These are phyloP conservation scores for Harmothoe impar DNA, from an alignment of 2,888 invertebrate species.

Conservation along the genomic window DNA sequence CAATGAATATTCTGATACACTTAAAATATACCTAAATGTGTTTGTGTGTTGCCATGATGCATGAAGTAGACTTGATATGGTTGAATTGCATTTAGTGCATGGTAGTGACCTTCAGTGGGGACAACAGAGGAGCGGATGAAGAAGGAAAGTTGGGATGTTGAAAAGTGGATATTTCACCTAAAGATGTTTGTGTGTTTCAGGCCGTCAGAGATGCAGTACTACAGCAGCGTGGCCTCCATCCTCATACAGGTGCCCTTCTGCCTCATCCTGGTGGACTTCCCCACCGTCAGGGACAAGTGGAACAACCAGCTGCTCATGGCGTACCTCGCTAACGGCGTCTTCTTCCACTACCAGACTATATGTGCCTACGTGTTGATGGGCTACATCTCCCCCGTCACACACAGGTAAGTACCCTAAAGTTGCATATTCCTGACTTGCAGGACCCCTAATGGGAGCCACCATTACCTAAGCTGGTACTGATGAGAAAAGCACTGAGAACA, in stretches of 20 bases:
- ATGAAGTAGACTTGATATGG: too few relatives aligned
- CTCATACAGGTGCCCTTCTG: constrained; percentile 89
- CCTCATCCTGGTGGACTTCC: constrained; percentile 87
- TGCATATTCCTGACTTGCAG: background rate
- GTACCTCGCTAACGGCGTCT: constrained; percentile 89
- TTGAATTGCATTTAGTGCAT: too few relatives aligned
- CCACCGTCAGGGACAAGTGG: constrained; percentile 84
- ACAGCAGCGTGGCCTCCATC: constrained; percentile 89
- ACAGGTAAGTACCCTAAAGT: constrained; percentile 79
- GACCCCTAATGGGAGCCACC: background rate
- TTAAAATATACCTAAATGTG: too few relatives aligned
- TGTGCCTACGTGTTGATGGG: constrained; percentile 91
- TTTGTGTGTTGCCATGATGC: too few relatives aligned
- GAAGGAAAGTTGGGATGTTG: too few relatives aligned
- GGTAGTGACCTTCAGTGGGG: too few relatives aligned
- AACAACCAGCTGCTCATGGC: constrained; percentile 85
- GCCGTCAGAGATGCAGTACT: constrained; percentile 91
- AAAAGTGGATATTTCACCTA: too few relatives aligned
- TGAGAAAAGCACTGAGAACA: too few relatives aligned
- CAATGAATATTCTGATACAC: too few relatives aligned
- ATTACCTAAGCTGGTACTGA: too few relatives aligned
- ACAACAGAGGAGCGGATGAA: too few relatives aligned
- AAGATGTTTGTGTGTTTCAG: constrained; percentile 83
- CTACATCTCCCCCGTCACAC: constrained; percentile 91
- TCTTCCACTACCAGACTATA: constrained; percentile 92